These are phyloP conservation scores for Asbolus verrucosus DNA, from an alignment of 1,140 invertebrate genomes.

Conservation along the genomic window DNA sequence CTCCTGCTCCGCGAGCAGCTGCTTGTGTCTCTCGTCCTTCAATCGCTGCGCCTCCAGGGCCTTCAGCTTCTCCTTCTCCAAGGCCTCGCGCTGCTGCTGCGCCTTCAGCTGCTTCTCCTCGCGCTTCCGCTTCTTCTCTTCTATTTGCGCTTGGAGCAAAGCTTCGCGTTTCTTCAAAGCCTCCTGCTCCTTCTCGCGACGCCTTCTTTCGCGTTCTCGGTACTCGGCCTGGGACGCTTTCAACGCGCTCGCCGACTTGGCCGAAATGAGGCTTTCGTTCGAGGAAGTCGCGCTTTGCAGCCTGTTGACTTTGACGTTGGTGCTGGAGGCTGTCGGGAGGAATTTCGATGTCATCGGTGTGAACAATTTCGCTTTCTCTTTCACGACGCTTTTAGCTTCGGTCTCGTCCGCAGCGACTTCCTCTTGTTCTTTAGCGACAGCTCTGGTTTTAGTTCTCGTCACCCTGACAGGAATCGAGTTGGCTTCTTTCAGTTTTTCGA, in stretches of 20 bases:
- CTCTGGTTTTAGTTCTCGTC: conserved; percentile 66
- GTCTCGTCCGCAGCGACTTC: not conserved
- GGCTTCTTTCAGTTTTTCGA: conserved; percentile 66
- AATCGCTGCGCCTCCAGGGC: conserved; percentile 67
- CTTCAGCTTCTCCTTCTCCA: conserved; percentile 68
- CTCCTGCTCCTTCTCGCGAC: conserved; percentile 64
- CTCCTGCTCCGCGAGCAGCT: conserved; percentile 66
- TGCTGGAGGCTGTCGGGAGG: conserved; percentile 44
- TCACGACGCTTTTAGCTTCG: conserved; percentile 60
- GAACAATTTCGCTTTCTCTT: conserved; percentile 61
- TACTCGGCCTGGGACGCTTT: conserved; percentile 46
- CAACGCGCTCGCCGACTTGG: conserved; percentile 10
- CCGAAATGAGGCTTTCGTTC: conserved; percentile 34
- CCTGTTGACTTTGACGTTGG: conserved; percentile 23
- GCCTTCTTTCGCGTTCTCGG: conserved; percentile 44
- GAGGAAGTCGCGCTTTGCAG: conserved; percentile 17
- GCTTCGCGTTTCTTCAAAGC: conserved; percentile 62
- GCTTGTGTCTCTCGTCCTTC: conserved; percentile 69
- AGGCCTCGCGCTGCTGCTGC: conserved; percentile 69
- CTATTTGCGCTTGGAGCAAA: conserved; percentile 59
- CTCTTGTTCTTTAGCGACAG: conserved; percentile 52
- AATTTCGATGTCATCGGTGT: conserved; percentile 47
- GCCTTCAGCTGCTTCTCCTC: conserved; percentile 72
- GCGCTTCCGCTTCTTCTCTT: conserved; percentile 70
- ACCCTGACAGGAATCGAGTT: conserved; percentile 42